A percentile compares a stretch with the other conserved stretches of the same genome.
phyloP scores from a whole-genome alignment of 2,797 vertebrate genomes.

The Distichodus sexfasciatus region DNA sequence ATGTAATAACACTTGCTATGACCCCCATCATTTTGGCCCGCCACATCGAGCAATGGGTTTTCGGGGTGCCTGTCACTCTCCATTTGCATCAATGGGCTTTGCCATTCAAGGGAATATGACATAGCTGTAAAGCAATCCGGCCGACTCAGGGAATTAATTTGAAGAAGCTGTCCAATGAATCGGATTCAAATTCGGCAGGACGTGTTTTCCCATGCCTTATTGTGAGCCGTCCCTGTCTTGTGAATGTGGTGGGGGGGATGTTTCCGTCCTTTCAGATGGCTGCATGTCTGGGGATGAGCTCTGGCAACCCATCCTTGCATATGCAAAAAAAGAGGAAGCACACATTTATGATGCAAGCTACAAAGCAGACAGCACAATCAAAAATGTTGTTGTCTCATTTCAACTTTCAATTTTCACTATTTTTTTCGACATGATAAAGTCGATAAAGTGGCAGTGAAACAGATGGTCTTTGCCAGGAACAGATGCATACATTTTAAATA shows the following conservation, averaged over 20 bases:
- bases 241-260: constrained; percentile 57
- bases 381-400: constrained; percentile 62
- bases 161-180: constrained; percentile 92
- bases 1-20: constrained; percentile 91
- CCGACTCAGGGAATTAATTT: constrained; percentile 97
- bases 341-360: constrained; percentile 61
- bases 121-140: constrained; percentile 94
- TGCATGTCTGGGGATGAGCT: constrained; percentile 67
- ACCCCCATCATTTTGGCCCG: constrained; percentile 86
- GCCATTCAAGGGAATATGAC: constrained; percentile 91
- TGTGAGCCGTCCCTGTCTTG: constrained; percentile 48
- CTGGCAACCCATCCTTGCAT: constrained; percentile 67
- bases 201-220: constrained; percentile 52
- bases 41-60: constrained; percentile 75
- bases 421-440: constrained; percentile 36
- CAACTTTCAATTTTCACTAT: constrained; percentile 44
- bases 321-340: constrained; percentile 63
- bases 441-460: constrained; percentile 38
- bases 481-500: constrained; percentile 45
- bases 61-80: constrained; percentile 86
- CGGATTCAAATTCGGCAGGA: constrained; percentile 88
- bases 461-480: constrained; percentile 44
- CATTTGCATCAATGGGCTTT: constrained; percentile 89
- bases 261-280: constrained; percentile 61
- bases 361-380: constrained; percentile 65